These are phyloP conservation scores for Monochamus alternatus DNA, from an alignment of 2,888 invertebrate genomes.

Conservation along the genomic window DNA sequence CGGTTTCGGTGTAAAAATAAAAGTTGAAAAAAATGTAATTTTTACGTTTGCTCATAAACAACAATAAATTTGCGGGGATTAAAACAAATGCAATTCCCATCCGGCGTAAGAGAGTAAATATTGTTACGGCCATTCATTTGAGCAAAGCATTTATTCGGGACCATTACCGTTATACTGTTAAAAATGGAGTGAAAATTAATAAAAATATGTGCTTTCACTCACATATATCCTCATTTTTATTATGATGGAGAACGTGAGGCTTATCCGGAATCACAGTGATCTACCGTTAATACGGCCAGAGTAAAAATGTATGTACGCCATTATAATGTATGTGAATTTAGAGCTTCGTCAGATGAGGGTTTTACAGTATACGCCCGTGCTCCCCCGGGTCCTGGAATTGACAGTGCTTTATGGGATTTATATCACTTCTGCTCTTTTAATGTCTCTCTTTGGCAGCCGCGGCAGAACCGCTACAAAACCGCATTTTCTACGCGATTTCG, in stretches of 20 bases:
- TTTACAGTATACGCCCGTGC: conserved; percentile 36
- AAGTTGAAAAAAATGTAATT: conserved; percentile 19
- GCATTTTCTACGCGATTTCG: too few species aligned
- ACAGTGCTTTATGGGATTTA: conserved; percentile 40
- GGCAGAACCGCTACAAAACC: background rate
- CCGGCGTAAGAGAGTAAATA: conserved; percentile 38
- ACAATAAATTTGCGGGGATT: conserved; percentile 34
- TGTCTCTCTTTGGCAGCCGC: conserved; percentile 4
- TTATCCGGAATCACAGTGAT: conserved; percentile 59
- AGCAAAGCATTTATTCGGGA: conserved; percentile 42
- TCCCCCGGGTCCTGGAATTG: conserved; percentile 39
- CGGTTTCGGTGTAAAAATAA: background rate
- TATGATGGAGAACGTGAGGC: conserved; percentile 57
- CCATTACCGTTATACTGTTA: conserved; percentile 49
- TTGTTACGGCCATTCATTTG: conserved; percentile 46
- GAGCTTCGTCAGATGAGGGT: conserved; percentile 50
- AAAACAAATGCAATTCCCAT: conserved; percentile 41
- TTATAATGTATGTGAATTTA: conserved; percentile 68
- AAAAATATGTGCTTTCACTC: conserved; percentile 57
- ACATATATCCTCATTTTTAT: conserved; percentile 56
- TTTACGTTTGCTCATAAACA: conserved; percentile 33
- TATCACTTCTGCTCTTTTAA: conserved; percentile 38
- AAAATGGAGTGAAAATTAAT: conserved; percentile 59
- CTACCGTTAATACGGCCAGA: conserved; percentile 67
- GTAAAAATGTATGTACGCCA: conserved; percentile 71